Conservation (phyloP, 1,140 invertebrate species). For the Hestina assimilis region DNA sequence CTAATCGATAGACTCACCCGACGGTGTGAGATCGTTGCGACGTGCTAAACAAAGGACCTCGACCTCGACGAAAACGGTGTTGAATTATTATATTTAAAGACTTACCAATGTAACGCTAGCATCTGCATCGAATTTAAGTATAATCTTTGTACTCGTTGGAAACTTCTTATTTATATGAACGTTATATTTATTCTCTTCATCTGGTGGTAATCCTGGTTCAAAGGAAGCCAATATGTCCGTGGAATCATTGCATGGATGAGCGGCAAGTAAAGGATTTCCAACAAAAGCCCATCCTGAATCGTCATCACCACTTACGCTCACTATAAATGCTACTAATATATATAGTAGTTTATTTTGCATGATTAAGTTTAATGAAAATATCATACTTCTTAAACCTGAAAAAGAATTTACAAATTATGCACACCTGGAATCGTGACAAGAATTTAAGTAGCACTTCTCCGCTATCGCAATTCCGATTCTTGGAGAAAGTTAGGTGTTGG, state of each 20-base stretch:
- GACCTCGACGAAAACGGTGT: not conserved
- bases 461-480: too few relatives aligned
- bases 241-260: constrained; percentile 37
- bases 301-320: not conserved
- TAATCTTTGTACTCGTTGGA: constrained; percentile 6
- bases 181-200: constrained; percentile 26
- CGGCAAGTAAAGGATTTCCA: constrained; percentile 39
- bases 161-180: constrained; percentile 26
- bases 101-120: constrained; percentile 31
- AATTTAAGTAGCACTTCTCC: too few relatives aligned
- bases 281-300: constrained; percentile 29
- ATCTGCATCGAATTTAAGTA: constrained; percentile 25
- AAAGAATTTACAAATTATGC: too few relatives aligned
- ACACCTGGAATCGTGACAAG: too few relatives aligned
- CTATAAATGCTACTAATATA: not conserved
- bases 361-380: not conserved
- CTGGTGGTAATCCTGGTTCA: constrained; percentile 36
- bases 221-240: constrained; percentile 28
- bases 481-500: too few relatives aligned
- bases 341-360: not conserved
- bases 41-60: too few relatives aligned
- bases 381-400: not conserved
- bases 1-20: too few relatives aligned
- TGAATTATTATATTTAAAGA: not conserved
- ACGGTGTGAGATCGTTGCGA: too few relatives aligned